Percentiles rank a stretch among this genome's conserved stretches.
Evolutionary conservation across 1,140 invertebrate species (phyloP).

Genomic region (Daktulosphaira vitifoliae): DNA sequence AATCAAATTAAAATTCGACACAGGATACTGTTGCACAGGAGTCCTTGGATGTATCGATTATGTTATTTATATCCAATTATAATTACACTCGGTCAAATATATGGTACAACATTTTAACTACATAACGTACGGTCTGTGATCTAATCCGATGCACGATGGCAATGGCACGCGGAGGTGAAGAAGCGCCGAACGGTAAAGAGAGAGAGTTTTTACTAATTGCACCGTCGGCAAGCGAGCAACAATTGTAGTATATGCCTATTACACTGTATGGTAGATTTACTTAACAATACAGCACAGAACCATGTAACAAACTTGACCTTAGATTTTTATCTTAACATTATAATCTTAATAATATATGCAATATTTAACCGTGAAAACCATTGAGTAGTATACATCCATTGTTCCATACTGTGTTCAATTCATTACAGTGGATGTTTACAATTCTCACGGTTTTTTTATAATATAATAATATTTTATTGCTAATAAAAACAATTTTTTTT

Average conservation of each 20-base stretch:
- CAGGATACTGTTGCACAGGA: neutral
- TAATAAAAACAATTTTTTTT: too few species aligned
- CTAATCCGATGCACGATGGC: too few species aligned
- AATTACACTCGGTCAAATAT: neutral
- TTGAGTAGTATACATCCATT: conserved; percentile 4
- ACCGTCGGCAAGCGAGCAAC: too few species aligned
- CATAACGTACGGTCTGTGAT: neutral
- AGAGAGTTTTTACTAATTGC: too few species aligned
- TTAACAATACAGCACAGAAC: too few species aligned
- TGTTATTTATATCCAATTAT: neutral
- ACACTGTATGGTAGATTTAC: too few species aligned
- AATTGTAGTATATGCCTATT: too few species aligned
- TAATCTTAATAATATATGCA: neutral
- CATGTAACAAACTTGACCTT: neutral
- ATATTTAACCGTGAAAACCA: neutral
- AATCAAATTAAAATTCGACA: conserved; percentile 23
- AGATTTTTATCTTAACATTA: neutral
- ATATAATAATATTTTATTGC: too few species aligned
- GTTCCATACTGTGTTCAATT: conserved; percentile 14
- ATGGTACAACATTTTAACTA: too few species aligned
- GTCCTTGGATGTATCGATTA: conserved; percentile 4
- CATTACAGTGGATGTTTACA: conserved; percentile 14
- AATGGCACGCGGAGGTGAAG: too few species aligned
- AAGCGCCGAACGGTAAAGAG: too few species aligned
- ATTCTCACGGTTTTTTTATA: too few species aligned